These are phyloP conservation scores for Mactromeris polynyma DNA, from an alignment of 2,888 invertebrate genomes.

Conservation along the genomic window DNA sequence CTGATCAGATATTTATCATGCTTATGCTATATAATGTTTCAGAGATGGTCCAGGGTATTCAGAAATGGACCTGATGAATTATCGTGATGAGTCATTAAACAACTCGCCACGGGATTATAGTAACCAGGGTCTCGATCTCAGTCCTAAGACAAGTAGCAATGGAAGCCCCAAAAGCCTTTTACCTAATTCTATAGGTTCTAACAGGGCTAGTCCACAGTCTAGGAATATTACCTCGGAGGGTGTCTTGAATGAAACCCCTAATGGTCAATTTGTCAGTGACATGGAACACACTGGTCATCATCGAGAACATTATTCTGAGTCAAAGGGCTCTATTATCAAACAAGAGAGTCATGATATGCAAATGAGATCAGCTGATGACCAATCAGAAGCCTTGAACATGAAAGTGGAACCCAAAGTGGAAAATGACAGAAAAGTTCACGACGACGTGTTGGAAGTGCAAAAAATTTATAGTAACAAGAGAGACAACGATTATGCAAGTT, in stretches of 20 bases:
- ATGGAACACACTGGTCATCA: conserved; percentile 22
- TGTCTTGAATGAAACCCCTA: background rate
- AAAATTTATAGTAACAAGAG: conserved; percentile 21
- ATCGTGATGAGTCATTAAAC: conserved; percentile 36
- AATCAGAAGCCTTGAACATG: conserved; percentile 70
- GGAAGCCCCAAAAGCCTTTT: conserved; percentile 38
- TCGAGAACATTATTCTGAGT: conserved; percentile 34
- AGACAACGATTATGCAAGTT: conserved; percentile 32
- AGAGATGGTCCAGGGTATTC: conserved; percentile 24
- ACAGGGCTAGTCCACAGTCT: conserved; percentile 20
- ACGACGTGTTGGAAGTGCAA: conserved; percentile 39
- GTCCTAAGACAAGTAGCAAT: conserved; percentile 44
- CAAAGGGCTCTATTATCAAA: conserved; percentile 45
- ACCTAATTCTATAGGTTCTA: conserved; percentile 9
- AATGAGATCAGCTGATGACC: conserved; percentile 57
- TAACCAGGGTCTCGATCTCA: conserved; percentile 63
- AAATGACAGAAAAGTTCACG: conserved; percentile 38
- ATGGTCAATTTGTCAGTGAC: background rate
- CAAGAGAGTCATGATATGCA: conserved; percentile 62
- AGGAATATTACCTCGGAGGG: conserved; percentile 5
- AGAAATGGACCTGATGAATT: conserved; percentile 23
- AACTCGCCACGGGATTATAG: conserved; percentile 44
- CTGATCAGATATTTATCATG: background rate
- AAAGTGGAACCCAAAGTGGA: conserved; percentile 58
- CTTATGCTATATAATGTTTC: background rate